These are phyloP conservation scores for Cheilosia urbana DNA, from an alignment of 2,888 invertebrate genomes.

Conservation along the genomic window DNA sequence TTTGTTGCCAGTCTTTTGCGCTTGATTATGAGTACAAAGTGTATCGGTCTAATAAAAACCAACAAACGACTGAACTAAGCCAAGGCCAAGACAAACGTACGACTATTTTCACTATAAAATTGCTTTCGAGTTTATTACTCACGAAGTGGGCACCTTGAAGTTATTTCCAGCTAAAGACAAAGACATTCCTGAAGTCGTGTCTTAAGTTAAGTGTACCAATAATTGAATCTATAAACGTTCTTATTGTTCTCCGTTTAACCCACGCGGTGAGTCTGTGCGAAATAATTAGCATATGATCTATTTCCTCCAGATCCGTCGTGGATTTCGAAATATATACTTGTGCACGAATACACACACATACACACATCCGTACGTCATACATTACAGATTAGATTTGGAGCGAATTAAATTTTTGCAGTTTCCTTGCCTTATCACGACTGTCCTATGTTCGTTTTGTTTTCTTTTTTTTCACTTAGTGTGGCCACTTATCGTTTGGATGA, in stretches of 20 bases:
- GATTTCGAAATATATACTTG: not conserved
- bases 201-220: not conserved
- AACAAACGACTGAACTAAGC: not conserved
- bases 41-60: no score
- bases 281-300: slow-evolving; percentile 28
- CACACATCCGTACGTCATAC: not conserved
- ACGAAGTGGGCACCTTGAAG: slow-evolving; percentile 24
- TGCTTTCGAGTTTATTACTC: slow-evolving; percentile 7
- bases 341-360: not conserved
- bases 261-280: slow-evolving; percentile 21
- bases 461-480: no score
- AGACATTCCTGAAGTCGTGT: slow-evolving; percentile 50
- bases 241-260: slow-evolving; percentile 39
- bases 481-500: no score
- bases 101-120: not conserved
- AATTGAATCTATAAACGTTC: slow-evolving; percentile 2
- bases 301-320: slow-evolving; percentile 29
- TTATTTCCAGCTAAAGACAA: slow-evolving; percentile 18
- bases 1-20: no score
- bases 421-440: slow-evolving; percentile 32
- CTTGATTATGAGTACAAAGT: no score
- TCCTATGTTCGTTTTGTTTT: no score
- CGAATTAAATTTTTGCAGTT: slow-evolving; percentile 4
- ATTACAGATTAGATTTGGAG: not conserved
- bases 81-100: slow-evolving; percentile 31